These are phyloP conservation scores for Axis porcinus DNA, from an alignment of 2,113 vertebrate genomes.

Conservation along the genomic window DNA sequence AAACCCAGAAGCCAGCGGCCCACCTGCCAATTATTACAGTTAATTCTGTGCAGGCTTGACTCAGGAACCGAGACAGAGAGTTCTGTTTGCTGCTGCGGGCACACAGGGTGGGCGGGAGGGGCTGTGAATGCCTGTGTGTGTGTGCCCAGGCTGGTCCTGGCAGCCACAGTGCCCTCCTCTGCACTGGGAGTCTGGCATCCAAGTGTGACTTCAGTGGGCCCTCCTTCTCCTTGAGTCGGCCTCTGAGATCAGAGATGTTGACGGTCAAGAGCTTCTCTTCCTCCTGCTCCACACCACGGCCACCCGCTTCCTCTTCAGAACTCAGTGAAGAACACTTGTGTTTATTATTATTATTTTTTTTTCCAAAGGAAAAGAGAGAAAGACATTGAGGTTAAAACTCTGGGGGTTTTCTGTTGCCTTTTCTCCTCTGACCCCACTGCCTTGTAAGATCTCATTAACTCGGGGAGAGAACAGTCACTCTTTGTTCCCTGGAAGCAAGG, in stretches of 20 bases:
- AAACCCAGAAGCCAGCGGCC: conserved; percentile 50
- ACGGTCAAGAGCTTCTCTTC: not conserved
- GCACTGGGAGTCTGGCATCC: not conserved
- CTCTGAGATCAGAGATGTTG: not conserved
- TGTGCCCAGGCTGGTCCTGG: not conserved
- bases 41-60: conserved; percentile 38
- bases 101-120: not conserved
- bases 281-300: not conserved
- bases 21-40: conserved; percentile 72
- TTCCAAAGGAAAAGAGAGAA: not conserved
- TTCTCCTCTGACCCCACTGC: not conserved
- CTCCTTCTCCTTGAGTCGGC: not conserved
- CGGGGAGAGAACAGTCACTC: not conserved
- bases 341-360: not conserved
- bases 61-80: conserved; percentile 25
- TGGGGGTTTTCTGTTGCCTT: not conserved
- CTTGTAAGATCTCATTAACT: not conserved
- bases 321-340: not conserved
- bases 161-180: not conserved
- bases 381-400: not conserved
- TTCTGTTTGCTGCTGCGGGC: conserved; percentile 37
- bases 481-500: not conserved
- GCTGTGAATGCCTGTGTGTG: conserved; percentile 23
- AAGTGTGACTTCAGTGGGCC: not conserved
- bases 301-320: not conserved